Evolutionary conservation across 2,888 invertebrate species (phyloP).

Genomic region (Caenorhabditis sp.): DNA sequence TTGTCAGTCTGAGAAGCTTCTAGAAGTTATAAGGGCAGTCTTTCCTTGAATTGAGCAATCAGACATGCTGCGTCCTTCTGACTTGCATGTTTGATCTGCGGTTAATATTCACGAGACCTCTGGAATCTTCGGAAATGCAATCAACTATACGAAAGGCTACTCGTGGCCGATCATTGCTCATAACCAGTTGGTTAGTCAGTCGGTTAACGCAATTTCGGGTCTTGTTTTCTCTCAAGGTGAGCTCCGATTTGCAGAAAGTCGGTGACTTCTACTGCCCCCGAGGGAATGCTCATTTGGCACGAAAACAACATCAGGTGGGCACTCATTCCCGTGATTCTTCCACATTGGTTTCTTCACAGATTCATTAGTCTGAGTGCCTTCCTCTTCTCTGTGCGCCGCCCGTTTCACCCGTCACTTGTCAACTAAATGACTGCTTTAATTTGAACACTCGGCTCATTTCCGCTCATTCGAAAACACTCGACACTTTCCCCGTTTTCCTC

Average conservation of each 20-base stretch:
- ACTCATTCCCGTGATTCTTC: no score
- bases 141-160: conserved; percentile 8
- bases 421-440: conserved; percentile 3
- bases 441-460: conserved; percentile 10
- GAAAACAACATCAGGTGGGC: no score
- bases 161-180: conserved; percentile 17
- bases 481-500: neutral
- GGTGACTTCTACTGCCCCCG: neutral
- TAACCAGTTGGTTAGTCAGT: conserved; percentile 1
- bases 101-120: no score
- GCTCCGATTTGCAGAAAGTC: neutral
- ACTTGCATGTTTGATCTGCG: no score
- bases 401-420: conserved; percentile 25
- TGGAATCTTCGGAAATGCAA: neutral
- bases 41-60: no score
- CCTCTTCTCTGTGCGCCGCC: no score
- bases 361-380: no score
- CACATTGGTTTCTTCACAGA: no score
- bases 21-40: no score
- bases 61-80: no score
- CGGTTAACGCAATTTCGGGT: conserved; percentile 5
- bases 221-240: conserved; percentile 10
- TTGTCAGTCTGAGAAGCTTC: no score
- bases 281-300: no score
- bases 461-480: conserved; percentile 3